Evolutionary conservation across 2,888 invertebrate genomes (phyloP), one percentile per base, ranked within the genome.

Genomic region (Synergus itoensis): DNA sequence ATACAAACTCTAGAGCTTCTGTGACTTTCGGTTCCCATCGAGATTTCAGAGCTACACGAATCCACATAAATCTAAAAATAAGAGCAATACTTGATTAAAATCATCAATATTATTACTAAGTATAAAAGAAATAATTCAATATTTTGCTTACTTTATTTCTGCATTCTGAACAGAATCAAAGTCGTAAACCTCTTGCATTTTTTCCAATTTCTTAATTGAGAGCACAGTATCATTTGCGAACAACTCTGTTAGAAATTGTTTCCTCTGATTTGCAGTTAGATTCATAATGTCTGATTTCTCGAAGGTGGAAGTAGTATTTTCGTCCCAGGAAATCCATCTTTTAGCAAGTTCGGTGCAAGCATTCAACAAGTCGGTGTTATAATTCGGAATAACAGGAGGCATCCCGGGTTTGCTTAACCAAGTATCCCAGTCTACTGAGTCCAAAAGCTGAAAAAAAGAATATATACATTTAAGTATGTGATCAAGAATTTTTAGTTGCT

Each of bases 371-470:
- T 95, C 93, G 64, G 93, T 94, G 91, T 98, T 96, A 89, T 94
- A 98, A 94, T 95, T 92, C 8, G 98, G 98, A 88, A 97, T 96
- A 21, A 96, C 93, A 0, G 96, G 96, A 0, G 99, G 99, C 97
- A 99, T 97, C 77, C 99, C 99, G 69, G 96, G 95, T 48, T 93
- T 93, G 88, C 95, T 93, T 3, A 99, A 93, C 98, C 98, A 99
- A 0, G 94, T 89, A 63, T 97, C 93, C 98, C 98, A 99, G 89
- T 98, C 96, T 3, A 99, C 84, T 41, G 83, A 82, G 43, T 88
- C 80, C 36, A 88, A 77, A 53, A 88, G 62, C 88, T 88, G 16
- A 65, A 36, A 76, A 57, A 57, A 16, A 57, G 3, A 28, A 12
- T 45, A 53, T 45, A 45, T 45, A 14, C 2, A 57, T 18, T 57